Evolutionary conservation across 2,797 vertebrate species (phyloP).

Genomic region (Muraenolepis orangiensis): DNA sequence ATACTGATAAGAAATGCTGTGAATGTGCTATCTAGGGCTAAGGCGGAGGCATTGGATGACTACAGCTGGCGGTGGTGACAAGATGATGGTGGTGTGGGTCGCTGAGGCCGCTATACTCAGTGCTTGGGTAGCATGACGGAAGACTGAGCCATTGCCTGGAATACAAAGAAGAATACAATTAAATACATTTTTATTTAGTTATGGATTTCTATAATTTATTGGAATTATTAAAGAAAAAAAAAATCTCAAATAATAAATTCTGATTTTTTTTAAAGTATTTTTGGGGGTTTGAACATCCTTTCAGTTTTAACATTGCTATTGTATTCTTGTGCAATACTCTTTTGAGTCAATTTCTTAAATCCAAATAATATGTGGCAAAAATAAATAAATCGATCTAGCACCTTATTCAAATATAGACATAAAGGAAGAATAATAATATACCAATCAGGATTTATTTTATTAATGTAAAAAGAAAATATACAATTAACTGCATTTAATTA

Average conservation of each 20-base stretch:
- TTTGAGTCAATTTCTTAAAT: not conserved
- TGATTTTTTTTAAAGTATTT: no score
- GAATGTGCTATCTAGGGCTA: conserved; percentile 25
- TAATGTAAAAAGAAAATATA: not conserved
- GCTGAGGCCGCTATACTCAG: conserved; percentile 48
- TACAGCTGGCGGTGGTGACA: not conserved
- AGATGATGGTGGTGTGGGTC: not conserved
- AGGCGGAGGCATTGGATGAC: not conserved
- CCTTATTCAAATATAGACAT: not conserved
- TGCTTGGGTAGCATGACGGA: conserved; percentile 88
- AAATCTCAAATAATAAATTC: no score
- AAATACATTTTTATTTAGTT: not conserved
- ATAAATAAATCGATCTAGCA: not conserved
- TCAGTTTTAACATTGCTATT: no score
- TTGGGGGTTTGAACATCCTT: no score
- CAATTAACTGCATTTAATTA: not conserved
- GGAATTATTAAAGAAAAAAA: not conserved
- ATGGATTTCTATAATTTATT: not conserved
- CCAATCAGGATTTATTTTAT: not conserved
- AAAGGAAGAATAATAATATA: not conserved
- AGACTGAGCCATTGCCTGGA: conserved; percentile 80
- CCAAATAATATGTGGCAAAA: not conserved
- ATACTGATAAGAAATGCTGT: conserved; percentile 43
- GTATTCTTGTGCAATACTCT: no score
- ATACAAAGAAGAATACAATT: conserved; percentile 40